Evolutionary conservation across 37 sponge, comb jelly and placozoan genomes (phyloP).

Genomic region (Trichoplax adhaerens): DNA sequence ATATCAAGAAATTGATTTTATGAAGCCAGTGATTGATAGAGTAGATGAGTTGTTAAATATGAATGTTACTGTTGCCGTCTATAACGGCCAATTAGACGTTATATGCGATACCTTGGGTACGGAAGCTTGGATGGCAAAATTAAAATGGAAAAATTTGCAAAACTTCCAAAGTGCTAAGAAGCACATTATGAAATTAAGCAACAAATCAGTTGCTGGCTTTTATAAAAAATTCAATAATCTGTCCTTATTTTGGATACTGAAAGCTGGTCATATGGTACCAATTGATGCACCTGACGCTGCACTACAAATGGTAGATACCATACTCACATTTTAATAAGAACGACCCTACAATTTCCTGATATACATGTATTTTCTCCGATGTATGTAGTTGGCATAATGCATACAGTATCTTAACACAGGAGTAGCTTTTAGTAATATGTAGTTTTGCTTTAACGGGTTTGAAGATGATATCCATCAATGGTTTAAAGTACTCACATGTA

Average conservation of each 20-base stretch:
- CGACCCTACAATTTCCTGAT: too few species aligned
- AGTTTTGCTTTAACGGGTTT: too few species aligned
- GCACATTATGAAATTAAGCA: conserved; percentile 1
- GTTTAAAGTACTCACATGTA: too few species aligned
- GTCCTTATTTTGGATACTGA: conserved; percentile 15
- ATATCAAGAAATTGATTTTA: too few species aligned
- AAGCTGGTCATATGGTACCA: conserved; percentile 18
- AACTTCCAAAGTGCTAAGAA: conserved; percentile 2
- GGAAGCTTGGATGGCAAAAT: conserved; percentile 16
- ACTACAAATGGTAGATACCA: conserved; percentile 9
- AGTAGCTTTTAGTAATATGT: too few species aligned
- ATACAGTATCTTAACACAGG: too few species aligned
- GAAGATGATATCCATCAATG: too few species aligned
- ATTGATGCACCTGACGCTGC: conserved; percentile 22
- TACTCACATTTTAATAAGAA: neutral
- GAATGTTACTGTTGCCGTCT: conserved; percentile 6
- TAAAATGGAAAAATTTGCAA: conserved; percentile 4
- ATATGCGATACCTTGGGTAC: conserved; percentile 13
- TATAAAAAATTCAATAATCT: conserved; percentile 12
- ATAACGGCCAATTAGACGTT: conserved; percentile 16
- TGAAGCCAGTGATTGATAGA: conserved; percentile 4
- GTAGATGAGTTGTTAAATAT: conserved; percentile 12
- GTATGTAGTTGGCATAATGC: too few species aligned
- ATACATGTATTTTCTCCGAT: too few species aligned
- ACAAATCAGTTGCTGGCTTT: conserved; percentile 12